Evolutionary conservation across 2,797 vertebrate species (phyloP).

Genomic region (Triplophysa yarkandensis): DNA sequence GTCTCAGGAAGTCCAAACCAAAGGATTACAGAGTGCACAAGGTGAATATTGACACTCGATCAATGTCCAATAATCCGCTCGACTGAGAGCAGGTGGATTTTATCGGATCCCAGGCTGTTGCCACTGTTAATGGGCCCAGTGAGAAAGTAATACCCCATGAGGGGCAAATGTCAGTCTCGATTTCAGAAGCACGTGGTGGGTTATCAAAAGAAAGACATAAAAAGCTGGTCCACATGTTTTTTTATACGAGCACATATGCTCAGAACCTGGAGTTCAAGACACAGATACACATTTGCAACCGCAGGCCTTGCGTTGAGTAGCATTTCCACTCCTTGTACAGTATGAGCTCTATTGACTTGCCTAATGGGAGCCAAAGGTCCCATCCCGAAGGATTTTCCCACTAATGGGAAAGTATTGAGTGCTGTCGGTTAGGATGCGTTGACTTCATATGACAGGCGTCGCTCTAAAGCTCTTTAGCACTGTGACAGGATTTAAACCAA

Average conservation of each 20-base stretch:
- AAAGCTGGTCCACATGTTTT: not conserved
- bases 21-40: not conserved
- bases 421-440: conserved; percentile 73
- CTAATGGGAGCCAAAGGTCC: conserved; percentile 78
- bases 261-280: not conserved
- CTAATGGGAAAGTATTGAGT: conserved; percentile 82
- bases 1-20: not conserved
- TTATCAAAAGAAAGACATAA: conserved; percentile 12
- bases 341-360: conserved; percentile 77
- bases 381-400: conserved; percentile 67
- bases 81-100: conserved; percentile 15
- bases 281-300: conserved; percentile 3
- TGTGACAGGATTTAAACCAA: conserved; percentile 33
- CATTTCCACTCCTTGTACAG: conserved; percentile 66
- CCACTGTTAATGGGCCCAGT: conserved; percentile 30
- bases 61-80: conserved; percentile 46
- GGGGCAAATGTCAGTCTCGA: conserved; percentile 20
- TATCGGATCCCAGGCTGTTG: conserved; percentile 13
- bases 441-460: conserved; percentile 42
- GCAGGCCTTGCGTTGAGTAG: conserved; percentile 20
- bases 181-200: not conserved
- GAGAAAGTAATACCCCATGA: conserved; percentile 37
- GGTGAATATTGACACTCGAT: conserved; percentile 36
- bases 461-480: conserved; percentile 45
- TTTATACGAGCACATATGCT: not conserved